Base-by-base conservation (phyloP, 1,140 invertebrate genomes). In the Apolygus lucorum region DNA sequence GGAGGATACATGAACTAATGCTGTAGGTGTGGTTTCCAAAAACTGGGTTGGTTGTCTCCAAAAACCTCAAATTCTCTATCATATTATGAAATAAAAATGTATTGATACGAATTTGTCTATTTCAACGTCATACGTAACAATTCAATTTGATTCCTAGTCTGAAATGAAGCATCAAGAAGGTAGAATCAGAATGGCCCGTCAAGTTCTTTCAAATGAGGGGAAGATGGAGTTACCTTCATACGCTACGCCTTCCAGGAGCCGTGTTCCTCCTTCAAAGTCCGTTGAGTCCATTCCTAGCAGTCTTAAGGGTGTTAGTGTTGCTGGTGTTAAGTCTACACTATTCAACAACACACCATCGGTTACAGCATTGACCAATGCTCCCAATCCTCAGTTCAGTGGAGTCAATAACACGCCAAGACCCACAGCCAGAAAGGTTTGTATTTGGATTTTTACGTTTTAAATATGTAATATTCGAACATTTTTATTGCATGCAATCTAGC, bases 81-180 rank as follows among this genome's bases (percentile, higher is more conserved):
- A n/a, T n/a, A n/a, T n/a, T n/a, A n/a, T n/a, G n/a, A n/a, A n/a
- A n/a, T n/a, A n/a, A n/a, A n/a, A n/a, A n/a, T n/a, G n/a, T n/a
- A n/a, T n/a, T n/a, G n/a, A n/a, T n/a, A n/a, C n/a, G n/a, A n/a
- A n/a, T n/a, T n/a, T n/a, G n/a, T n/a, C n/a, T n/a, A n/a, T n/a
- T n/a, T n/a, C n/a, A n/a, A n/a, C n/a, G n/a, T n/a, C n/a, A n/a
- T n/a, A n/a, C n/a, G n/a, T n/a, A n/a, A n/a, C n/a, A n/a, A n/a
- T n/a, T n/a, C n/a, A n/a, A n/a, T n/a, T n/a, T n/a, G n/a, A 59
- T 81, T 28, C 68, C 21, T 34, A 72, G 63, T 59, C 14, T 34
- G 28, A 72, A 27, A 49, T 73, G 34, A 14, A 59, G 54, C 64
- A 68, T 14, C 52, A 73, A 52, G 25, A 66, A 69, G 34, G 59